A percentile compares a stretch with the other conserved stretches of the same genome.
Conservation (phyloP, 1,140 invertebrate genomes). For the Hylaeus anthracinus region DNA sequence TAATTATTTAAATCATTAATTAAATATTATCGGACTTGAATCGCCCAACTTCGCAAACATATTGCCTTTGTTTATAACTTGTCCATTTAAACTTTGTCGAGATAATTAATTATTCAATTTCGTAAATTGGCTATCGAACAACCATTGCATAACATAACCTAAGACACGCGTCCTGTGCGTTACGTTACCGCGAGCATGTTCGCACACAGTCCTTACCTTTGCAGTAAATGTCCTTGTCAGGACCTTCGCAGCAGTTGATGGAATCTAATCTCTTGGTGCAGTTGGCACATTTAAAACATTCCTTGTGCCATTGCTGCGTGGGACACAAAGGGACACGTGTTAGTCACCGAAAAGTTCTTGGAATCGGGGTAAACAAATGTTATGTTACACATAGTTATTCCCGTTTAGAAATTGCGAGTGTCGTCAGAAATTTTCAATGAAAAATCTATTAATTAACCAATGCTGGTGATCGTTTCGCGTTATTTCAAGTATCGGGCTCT, state of each 20-base stretch:
- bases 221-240: constrained; percentile 98
- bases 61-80: too few species aligned
- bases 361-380: constrained; percentile 9
- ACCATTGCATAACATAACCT: too few species aligned
- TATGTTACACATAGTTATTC: constrained; percentile 37
- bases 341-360: constrained; percentile 72
- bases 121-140: not conserved
- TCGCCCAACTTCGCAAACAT: too few species aligned
- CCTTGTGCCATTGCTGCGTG: constrained; percentile 90
- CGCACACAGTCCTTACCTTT: constrained; percentile 86
- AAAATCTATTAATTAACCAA: not conserved
- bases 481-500: too few species aligned
- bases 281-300: constrained; percentile 96
- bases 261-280: constrained; percentile 98
- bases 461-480: too few species aligned
- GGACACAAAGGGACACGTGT: constrained; percentile 74
- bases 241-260: constrained; percentile 95
- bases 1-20: too few species aligned
- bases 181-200: constrained; percentile 2
- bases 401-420: not conserved
- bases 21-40: too few species aligned
- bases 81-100: too few species aligned
- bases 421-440: not conserved
- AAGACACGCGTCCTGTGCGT: constrained; percentile 1
- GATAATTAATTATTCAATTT: too few species aligned